Evolutionary conservation across 2,888 invertebrate genomes (phyloP).

Genomic region (Drosophila prostipennis): DNA sequence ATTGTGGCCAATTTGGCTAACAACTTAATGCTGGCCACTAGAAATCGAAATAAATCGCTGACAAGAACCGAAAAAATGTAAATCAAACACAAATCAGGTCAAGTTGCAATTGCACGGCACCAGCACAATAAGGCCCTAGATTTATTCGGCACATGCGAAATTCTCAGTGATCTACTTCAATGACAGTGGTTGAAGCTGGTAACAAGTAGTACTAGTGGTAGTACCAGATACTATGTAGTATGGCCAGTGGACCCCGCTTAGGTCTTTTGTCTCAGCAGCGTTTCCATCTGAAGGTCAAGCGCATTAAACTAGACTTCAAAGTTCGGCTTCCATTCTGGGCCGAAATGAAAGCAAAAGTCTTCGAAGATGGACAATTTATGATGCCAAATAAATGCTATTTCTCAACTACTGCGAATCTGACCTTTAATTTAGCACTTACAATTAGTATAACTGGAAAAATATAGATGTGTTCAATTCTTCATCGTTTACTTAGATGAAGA

Average conservation of each 20-base stretch:
- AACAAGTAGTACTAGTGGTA: constrained; percentile 9
- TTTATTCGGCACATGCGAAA: constrained; percentile 75
- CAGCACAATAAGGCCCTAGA: constrained; percentile 59
- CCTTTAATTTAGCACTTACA: constrained; percentile 11
- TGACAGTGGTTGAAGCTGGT: constrained; percentile 39
- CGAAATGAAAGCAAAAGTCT: constrained; percentile 66
- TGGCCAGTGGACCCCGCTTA: constrained; percentile 26
- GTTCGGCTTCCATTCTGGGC: constrained; percentile 52
- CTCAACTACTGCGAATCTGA: constrained; percentile 10
- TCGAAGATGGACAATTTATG: constrained; percentile 32
- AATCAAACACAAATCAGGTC: constrained; percentile 61
- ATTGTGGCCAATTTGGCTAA: constrained; percentile 67
- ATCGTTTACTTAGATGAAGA: background rate
- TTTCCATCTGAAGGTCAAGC: constrained; percentile 68
- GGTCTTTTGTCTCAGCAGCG: constrained; percentile 29
- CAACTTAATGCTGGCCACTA: constrained; percentile 58
- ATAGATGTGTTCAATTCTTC: background rate
- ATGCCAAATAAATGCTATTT: constrained; percentile 6
- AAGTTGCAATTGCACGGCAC: constrained; percentile 58
- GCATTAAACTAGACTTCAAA: constrained; percentile 52
- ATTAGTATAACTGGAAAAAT: background rate
- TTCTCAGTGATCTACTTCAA: constrained; percentile 73
- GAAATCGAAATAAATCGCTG: constrained; percentile 46
- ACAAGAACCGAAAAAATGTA: constrained; percentile 52
- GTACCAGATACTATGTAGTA: constrained; percentile 19